These are phyloP conservation scores for Cheilosia grossa DNA, from an alignment of 2,888 invertebrate genomes.

Conservation along the genomic window DNA sequence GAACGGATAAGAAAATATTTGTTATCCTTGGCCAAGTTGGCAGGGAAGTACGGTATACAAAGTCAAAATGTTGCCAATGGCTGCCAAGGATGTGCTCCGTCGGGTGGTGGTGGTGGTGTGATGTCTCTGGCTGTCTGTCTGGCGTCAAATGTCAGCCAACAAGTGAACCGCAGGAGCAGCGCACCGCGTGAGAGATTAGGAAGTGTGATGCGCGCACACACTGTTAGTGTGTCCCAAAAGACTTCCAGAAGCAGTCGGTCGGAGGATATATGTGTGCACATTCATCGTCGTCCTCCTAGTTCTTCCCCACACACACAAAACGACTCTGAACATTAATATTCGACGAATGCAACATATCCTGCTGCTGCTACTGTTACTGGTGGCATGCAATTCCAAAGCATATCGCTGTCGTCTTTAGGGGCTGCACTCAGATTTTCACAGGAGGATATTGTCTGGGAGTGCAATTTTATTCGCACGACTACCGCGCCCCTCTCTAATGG, in stretches of 20 bases:
- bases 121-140: slow-evolving; percentile 5
- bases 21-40: slow-evolving; percentile 61
- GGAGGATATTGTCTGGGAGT: slow-evolving; percentile 43
- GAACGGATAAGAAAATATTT: slow-evolving; percentile 33
- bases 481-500: slow-evolving; percentile 33
- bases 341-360: slow-evolving; percentile 35
- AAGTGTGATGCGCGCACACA: slow-evolving; percentile 15
- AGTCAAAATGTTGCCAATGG: slow-evolving; percentile 45
- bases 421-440: slow-evolving; percentile 40
- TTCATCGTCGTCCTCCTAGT: slow-evolving; percentile 2
- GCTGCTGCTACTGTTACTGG: neutral
- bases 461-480: slow-evolving; percentile 59
- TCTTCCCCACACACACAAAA: neutral
- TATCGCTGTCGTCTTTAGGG: slow-evolving; percentile 27
- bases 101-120: neutral
- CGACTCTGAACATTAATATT: slow-evolving; percentile 46
- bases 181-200: slow-evolving; percentile 21
- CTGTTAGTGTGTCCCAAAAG: neutral
- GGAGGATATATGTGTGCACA: neutral
- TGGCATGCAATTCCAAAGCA: slow-evolving; percentile 24
- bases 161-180: slow-evolving; percentile 26
- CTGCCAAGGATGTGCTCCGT: slow-evolving; percentile 28
- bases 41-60: slow-evolving; percentile 24
- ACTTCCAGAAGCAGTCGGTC: slow-evolving; percentile 12
- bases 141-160: slow-evolving; percentile 40